phyloP scores from a whole-genome alignment of 2,797 vertebrate species.

The Malurus leucopterus region DNA sequence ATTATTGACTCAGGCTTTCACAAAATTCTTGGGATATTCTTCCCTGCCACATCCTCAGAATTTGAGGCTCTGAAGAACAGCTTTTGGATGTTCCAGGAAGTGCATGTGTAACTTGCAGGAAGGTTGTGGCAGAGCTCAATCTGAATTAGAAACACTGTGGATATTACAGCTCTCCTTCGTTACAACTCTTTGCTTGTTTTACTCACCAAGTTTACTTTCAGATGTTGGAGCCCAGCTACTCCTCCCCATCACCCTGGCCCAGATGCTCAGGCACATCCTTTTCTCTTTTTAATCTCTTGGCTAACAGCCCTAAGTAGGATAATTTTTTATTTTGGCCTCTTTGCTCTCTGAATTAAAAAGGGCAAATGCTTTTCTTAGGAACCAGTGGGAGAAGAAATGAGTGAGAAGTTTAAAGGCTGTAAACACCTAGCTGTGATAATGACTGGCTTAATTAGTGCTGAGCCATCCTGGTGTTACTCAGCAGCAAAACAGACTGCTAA shows the following conservation, averaged over 20 bases:
- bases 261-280: neutral
- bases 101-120: neutral
- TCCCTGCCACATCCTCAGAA: neutral
- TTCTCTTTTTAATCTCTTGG: neutral
- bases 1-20: neutral
- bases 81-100: neutral
- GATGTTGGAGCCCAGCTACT: neutral
- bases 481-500: conserved; percentile 23
- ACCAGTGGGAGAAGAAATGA: neutral
- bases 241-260: neutral
- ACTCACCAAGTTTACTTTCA: neutral
- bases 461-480: conserved; percentile 4
- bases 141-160: neutral
- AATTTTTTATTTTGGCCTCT: neutral
- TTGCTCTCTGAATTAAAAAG: neutral
- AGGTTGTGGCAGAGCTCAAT: neutral
- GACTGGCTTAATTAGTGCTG: conserved; percentile 39
- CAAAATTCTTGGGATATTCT: neutral
- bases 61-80: neutral
- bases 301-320: neutral
- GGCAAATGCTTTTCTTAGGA: neutral
- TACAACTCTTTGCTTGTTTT: neutral
- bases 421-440: conserved; percentile 45
- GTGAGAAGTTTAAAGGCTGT: conserved; percentile 1
- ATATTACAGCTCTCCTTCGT: neutral